These are phyloP conservation scores for Heteromormyrus szaboi DNA, from an alignment of 2,797 vertebrate genomes.

Conservation along the genomic window DNA sequence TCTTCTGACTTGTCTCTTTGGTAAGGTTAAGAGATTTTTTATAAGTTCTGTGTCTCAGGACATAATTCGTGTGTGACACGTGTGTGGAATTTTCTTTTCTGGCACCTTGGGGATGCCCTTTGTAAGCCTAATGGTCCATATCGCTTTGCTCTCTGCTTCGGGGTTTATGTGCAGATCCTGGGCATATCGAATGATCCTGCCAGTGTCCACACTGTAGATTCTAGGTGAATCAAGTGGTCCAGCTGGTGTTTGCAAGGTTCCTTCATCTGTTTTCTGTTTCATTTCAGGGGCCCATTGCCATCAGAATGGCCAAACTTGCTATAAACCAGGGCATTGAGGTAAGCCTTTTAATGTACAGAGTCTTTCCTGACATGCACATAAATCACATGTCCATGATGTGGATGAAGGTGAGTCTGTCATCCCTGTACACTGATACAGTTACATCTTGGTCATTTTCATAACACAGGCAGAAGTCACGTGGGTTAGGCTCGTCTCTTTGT, in stretches of 20 bases:
- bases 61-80: neutral
- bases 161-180: neutral
- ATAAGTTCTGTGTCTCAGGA: neutral
- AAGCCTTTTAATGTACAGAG: constrained; percentile 38
- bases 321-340: constrained; percentile 97
- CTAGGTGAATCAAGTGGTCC: neutral
- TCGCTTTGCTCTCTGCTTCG: neutral
- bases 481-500: neutral
- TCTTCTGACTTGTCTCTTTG: neutral
- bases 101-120: neutral
- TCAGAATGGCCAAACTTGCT: constrained; percentile 93
- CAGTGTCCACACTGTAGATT: neutral
- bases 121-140: neutral
- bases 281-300: constrained; percentile 85
- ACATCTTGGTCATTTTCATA: neutral
- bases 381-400: neutral
- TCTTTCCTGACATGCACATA: neutral
- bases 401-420: neutral
- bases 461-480: neutral
- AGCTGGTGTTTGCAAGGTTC: neutral
- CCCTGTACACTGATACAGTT: neutral
- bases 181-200: neutral
- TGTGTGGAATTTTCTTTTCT: neutral
- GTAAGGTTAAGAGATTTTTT: neutral
- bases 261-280: constrained; percentile 16